Conservation (phyloP, 2,797 vertebrate species). For the Acestrorhynchus altus region DNA sequence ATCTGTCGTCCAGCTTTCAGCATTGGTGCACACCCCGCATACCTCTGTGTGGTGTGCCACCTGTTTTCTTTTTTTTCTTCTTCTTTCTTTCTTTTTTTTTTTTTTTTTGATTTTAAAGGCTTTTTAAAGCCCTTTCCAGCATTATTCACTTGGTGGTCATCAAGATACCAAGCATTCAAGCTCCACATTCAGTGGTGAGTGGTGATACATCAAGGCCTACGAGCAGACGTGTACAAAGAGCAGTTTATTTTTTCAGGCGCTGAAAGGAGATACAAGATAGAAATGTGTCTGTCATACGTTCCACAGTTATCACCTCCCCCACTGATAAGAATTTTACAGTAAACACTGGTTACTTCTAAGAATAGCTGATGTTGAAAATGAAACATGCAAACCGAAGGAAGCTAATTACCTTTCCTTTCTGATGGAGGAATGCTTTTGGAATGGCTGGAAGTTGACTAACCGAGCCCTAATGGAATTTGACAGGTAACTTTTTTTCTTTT, state of each 20-base stretch:
- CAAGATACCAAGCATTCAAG: slow-evolving; percentile 55
- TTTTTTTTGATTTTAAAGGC: background rate
- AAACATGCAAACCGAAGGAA: slow-evolving; percentile 27
- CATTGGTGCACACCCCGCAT: too few relatives aligned
- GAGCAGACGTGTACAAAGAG: slow-evolving; percentile 28
- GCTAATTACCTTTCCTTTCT: slow-evolving; percentile 2
- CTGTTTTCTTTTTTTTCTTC: too few relatives aligned
- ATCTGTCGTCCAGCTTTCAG: too few relatives aligned
- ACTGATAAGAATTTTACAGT: slow-evolving; percentile 49
- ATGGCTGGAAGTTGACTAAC: background rate
- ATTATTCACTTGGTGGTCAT: slow-evolving; percentile 41
- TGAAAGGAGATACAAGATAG: slow-evolving; percentile 43
- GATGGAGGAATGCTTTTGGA: background rate
- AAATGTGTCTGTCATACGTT: slow-evolving; percentile 47
- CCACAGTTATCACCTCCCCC: slow-evolving; percentile 8
- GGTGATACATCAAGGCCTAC: slow-evolving; percentile 40
- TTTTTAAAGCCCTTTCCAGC: slow-evolving; percentile 44
- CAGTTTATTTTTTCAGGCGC: slow-evolving; percentile 52
- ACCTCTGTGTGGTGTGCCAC: too few relatives aligned
- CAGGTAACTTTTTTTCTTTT: background rate
- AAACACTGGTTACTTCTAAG: slow-evolving; percentile 34
- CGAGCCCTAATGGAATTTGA: background rate
- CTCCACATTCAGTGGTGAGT: slow-evolving; percentile 6
- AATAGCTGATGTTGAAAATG: slow-evolving; percentile 34
- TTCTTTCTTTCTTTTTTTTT: too few relatives aligned